Conservation (phyloP, 2,888 invertebrate species). For the Himalopsyche tibetana region DNA sequence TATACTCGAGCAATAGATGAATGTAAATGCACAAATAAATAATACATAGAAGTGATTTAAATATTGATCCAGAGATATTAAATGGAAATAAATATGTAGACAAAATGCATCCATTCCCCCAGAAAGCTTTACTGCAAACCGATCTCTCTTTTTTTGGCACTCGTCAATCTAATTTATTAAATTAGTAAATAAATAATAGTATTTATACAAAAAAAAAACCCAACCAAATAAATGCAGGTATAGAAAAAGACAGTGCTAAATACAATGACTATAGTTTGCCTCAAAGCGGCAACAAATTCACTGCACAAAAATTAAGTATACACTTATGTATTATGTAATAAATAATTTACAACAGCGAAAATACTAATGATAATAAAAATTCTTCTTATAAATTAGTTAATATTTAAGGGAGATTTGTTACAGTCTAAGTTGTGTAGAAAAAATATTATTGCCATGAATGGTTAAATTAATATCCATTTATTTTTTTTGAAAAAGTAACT, state of each 20-base stretch:
- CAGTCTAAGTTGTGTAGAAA: not conserved
- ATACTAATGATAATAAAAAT: not conserved
- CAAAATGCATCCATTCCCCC: slow-evolving; percentile 58
- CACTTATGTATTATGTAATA: not conserved
- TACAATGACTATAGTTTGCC: slow-evolving; percentile 21
- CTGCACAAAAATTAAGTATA: slow-evolving; percentile 40
- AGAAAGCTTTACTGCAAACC: slow-evolving; percentile 62
- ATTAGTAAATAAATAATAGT: slow-evolving; percentile 51
- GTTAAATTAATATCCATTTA: not conserved
- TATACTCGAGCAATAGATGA: not conserved
- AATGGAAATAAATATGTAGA: slow-evolving; percentile 1
- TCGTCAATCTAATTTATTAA: slow-evolving; percentile 52
- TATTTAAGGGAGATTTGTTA: not conserved
- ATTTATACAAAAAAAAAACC: slow-evolving; percentile 50
- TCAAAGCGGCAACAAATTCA: slow-evolving; percentile 39
- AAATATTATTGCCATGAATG: not conserved
- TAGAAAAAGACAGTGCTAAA: slow-evolving; percentile 44
- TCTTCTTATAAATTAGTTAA: slow-evolving; percentile 39
- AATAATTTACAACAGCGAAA: slow-evolving; percentile 34
- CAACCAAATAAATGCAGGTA: slow-evolving; percentile 58
- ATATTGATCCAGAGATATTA: not conserved
- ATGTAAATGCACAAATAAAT: not conserved
- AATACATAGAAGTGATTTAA: not conserved
- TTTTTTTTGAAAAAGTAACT: not conserved
- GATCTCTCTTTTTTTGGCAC: slow-evolving; percentile 51